phyloP scores from a whole-genome alignment of 2,888 invertebrate genomes.

The Volucella inanis region DNA sequence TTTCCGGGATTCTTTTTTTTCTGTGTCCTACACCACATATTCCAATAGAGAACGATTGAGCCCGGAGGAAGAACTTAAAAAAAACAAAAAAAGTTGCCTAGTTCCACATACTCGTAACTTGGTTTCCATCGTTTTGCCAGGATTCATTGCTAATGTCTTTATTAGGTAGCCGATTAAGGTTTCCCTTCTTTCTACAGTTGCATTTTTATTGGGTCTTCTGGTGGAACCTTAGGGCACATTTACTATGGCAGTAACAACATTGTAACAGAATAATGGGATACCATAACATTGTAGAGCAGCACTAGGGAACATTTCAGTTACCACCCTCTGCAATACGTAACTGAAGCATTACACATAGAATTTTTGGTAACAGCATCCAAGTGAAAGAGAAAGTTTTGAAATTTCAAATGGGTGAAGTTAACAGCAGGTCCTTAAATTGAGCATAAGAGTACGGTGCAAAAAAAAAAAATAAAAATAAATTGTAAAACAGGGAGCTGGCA shows the following conservation, averaged over 20 bases:
- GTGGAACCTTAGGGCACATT: not conserved
- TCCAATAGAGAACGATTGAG: not conserved
- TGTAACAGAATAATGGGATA: constrained; percentile 72
- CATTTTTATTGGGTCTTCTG: not conserved
- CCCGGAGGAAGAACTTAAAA: too few relatives aligned
- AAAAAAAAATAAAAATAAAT: too few relatives aligned
- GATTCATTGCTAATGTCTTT: not conserved
- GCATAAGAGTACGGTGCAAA: not conserved
- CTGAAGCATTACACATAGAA: not conserved
- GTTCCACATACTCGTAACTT: too few relatives aligned
- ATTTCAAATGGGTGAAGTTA: constrained; percentile 40
- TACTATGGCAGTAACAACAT: constrained; percentile 65
- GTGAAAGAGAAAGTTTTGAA: constrained; percentile 44
- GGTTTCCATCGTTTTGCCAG: too few relatives aligned
- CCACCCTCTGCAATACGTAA: not conserved
- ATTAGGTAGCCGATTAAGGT: not conserved
- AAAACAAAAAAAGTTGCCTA: too few relatives aligned
- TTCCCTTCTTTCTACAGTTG: not conserved
- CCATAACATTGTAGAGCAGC: constrained; percentile 54
- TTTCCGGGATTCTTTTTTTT: not conserved
- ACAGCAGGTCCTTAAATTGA: not conserved
- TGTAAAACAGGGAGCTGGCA: not conserved
- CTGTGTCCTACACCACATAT: not conserved
- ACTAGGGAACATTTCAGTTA: not conserved
- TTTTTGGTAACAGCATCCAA: constrained; percentile 32